A percentile compares a stretch with the other conserved stretches of the same genome.
phyloP scores from a whole-genome alignment of 2,888 invertebrate species.

The Tinea semifulvella region DNA sequence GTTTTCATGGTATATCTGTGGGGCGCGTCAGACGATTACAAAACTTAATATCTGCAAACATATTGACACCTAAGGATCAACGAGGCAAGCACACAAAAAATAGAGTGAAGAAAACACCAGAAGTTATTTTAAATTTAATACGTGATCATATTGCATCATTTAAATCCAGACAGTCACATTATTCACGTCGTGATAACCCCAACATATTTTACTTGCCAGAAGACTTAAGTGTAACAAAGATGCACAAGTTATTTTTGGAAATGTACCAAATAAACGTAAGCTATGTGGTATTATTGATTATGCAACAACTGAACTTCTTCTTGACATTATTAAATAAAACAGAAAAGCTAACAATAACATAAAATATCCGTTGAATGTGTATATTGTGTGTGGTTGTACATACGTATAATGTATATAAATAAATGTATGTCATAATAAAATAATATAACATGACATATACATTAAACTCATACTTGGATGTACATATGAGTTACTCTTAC shows the following conservation, averaged over 20 bases:
- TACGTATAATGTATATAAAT: too few relatives aligned
- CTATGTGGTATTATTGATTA: too few relatives aligned
- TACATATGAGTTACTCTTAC: too few relatives aligned
- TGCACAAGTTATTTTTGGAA: constrained; percentile 11
- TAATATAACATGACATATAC: too few relatives aligned
- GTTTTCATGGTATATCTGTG: constrained; percentile 7
- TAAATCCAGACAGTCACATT: constrained; percentile 13
- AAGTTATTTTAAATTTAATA: not conserved
- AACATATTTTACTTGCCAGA: constrained; percentile 12
- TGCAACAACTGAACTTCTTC: too few relatives aligned
- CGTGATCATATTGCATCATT: not conserved
- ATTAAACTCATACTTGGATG: too few relatives aligned
- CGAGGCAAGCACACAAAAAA: constrained; percentile 3
- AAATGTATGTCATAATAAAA: too few relatives aligned
- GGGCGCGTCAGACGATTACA: constrained; percentile 1
- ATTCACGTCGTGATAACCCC: constrained; percentile 15
- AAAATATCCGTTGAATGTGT: too few relatives aligned
- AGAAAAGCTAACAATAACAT: too few relatives aligned
- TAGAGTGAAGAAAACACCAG: constrained; percentile 1
- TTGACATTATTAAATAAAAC: too few relatives aligned
- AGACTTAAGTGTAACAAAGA: constrained; percentile 5
- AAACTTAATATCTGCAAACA: constrained; percentile 2
- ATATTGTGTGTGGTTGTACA: too few relatives aligned
- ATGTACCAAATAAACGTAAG: not conserved
- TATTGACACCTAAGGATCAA: constrained; percentile 6